These are phyloP conservation scores for Copsychus sechellarum DNA, from an alignment of 2,113 vertebrate genomes.

Conservation along the genomic window DNA sequence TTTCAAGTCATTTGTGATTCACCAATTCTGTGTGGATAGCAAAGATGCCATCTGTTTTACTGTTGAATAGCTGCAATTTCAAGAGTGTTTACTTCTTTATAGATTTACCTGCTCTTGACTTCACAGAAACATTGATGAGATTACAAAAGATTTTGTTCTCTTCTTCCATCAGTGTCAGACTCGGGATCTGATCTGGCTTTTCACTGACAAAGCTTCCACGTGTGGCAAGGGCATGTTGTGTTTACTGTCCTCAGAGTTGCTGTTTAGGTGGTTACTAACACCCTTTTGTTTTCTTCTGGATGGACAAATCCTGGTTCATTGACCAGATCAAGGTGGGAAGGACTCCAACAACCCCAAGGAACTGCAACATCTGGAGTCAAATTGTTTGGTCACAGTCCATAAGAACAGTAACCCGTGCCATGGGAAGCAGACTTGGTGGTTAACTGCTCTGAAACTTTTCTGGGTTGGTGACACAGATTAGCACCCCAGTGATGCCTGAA, in stretches of 20 bases:
- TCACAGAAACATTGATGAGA: neutral
- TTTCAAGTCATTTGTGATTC: neutral
- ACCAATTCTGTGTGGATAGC: neutral
- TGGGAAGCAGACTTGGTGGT: neutral
- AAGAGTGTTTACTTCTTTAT: neutral
- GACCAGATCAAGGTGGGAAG: neutral
- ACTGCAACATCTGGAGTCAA: neutral
- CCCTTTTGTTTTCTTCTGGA: neutral
- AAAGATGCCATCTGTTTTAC: neutral
- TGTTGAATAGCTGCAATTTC: neutral
- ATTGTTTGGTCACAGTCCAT: neutral
- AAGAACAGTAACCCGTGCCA: neutral
- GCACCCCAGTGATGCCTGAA: neutral
- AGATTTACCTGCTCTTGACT: neutral
- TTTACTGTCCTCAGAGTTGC: accelerated
- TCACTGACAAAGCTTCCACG: neutral
- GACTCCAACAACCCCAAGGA: neutral
- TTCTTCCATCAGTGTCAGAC: neutral
- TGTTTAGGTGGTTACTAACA: neutral
- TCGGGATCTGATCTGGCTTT: neutral
- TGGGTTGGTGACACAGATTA: neutral
- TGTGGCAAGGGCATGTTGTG: accelerated
- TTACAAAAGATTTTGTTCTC: neutral
- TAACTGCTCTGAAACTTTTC: neutral
- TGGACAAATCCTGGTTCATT: neutral